Percentiles rank a stretch among this genome's conserved stretches.
Conservation (phyloP, 2,797 vertebrate species). For the Semaprochilodus insignis region DNA sequence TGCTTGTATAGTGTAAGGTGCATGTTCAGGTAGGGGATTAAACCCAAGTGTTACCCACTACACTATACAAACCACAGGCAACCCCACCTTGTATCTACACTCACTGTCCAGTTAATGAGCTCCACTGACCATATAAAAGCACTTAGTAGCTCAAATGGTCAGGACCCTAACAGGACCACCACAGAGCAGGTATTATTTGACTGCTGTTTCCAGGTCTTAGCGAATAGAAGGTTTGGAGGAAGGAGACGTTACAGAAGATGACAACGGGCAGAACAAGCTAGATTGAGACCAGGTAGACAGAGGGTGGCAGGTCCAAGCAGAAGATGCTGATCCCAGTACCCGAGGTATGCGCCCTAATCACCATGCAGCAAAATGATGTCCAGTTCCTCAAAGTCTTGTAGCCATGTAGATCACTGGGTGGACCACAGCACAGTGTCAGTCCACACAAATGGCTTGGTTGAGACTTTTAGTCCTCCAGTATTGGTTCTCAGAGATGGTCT, state of each 20-base stretch:
- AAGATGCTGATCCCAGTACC: background rate
- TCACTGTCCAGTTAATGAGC: too few relatives aligned
- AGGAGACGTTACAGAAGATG: background rate
- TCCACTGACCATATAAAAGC: too few relatives aligned
- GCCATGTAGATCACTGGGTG: slow-evolving; percentile 36
- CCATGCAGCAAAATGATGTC: background rate
- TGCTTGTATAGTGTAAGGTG: too few relatives aligned
- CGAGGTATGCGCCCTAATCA: slow-evolving; percentile 35
- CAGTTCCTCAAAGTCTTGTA: background rate
- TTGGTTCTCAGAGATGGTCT: background rate
- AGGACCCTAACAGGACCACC: too few relatives aligned
- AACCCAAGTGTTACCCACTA: too few relatives aligned
- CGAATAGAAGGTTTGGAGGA: background rate
- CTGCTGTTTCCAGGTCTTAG: background rate
- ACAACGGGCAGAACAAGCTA: background rate
- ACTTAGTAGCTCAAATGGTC: too few relatives aligned
- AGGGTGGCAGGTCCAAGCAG: background rate
- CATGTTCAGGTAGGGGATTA: too few relatives aligned
- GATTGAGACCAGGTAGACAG: background rate
- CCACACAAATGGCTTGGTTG: background rate
- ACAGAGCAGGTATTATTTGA: background rate
- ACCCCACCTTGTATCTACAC: too few relatives aligned
- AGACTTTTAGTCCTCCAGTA: background rate
- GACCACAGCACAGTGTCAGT: slow-evolving; percentile 49
- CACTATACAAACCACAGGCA: too few relatives aligned